Percentiles rank a stretch among this genome's conserved stretches.
phyloP scores from a whole-genome alignment of 1,140 invertebrate species.

The Xylocopa sonorina region DNA sequence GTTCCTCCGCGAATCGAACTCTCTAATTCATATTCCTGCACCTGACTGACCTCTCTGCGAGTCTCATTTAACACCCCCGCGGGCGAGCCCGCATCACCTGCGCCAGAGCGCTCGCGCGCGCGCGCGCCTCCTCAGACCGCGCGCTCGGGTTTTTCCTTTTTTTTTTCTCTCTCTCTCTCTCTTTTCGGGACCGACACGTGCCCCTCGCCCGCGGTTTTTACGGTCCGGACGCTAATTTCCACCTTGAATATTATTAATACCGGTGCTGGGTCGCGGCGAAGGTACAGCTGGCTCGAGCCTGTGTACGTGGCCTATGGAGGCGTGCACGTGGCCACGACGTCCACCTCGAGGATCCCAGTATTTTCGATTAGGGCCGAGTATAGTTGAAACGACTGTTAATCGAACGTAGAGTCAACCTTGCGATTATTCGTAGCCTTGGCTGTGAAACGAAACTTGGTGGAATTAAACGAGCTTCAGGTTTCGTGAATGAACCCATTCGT shows the following conservation, averaged over 20 bases:
- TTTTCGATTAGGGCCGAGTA: too few relatives aligned
- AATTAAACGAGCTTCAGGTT: too few relatives aligned
- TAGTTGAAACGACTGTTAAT: too few relatives aligned
- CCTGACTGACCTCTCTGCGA: constrained; percentile 76
- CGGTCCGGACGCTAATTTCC: constrained; percentile 55
- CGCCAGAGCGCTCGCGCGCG: constrained; percentile 12
- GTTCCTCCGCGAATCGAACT: constrained; percentile 64
- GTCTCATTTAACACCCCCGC: constrained; percentile 80
- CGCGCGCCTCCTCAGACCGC: too few relatives aligned
- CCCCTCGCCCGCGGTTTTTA: constrained; percentile 31
- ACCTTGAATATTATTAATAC: constrained; percentile 71
- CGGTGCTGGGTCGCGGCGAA: constrained; percentile 18
- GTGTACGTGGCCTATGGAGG: not conserved
- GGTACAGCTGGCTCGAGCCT: constrained; percentile 41
- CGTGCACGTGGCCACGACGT: constrained; percentile 27
- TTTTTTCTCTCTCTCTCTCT: too few relatives aligned
- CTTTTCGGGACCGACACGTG: constrained; percentile 20
- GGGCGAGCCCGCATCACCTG: constrained; percentile 64
- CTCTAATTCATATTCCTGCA: constrained; percentile 80
- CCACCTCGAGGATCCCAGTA: constrained; percentile 4
- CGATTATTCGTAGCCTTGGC: too few relatives aligned
- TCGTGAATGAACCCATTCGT: too few relatives aligned
- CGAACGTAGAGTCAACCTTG: too few relatives aligned
- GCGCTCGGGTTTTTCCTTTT: too few relatives aligned
- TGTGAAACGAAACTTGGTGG: too few relatives aligned